Conservation (phyloP, 2,888 invertebrate species). For the Theristus sp. region DNA sequence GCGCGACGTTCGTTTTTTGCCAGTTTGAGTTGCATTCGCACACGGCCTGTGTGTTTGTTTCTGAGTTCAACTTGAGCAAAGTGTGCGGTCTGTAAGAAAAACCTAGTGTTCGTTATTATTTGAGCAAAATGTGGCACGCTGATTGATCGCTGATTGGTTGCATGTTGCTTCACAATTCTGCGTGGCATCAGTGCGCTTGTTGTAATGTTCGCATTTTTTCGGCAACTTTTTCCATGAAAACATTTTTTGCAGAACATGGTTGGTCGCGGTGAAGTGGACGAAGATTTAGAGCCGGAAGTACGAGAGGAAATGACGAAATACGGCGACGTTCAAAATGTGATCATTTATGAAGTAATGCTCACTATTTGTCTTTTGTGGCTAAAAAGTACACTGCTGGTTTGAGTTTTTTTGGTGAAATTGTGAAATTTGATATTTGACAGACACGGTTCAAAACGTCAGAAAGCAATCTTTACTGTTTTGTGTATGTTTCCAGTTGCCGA, state of each 20-base stretch:
- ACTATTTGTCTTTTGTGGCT: neutral
- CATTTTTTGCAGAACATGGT: constrained; percentile 68
- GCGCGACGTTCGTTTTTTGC: too few species aligned
- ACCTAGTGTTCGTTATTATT: too few species aligned
- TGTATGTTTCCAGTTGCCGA: neutral
- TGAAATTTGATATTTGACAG: too few species aligned
- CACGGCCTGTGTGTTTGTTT: too few species aligned
- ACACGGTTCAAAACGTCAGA: too few species aligned
- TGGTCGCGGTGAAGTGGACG: constrained; percentile 91
- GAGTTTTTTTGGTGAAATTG: neutral
- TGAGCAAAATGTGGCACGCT: constrained; percentile 4
- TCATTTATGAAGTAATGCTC: constrained; percentile 72
- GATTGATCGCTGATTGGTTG: constrained; percentile 13
- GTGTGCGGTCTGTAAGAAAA: too few species aligned
- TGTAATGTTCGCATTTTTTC: too few species aligned
- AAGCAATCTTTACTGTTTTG: neutral
- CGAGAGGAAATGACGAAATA: constrained; percentile 96
- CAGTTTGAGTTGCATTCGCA: too few species aligned
- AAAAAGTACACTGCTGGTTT: neutral
- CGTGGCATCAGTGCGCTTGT: too few species aligned
- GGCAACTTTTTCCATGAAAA: constrained; percentile 5
- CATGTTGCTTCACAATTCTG: too few species aligned
- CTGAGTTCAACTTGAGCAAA: too few species aligned
- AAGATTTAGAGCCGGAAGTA: constrained; percentile 89
- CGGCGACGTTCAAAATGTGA: constrained; percentile 76